Evolutionary conservation across 2,797 vertebrate genomes (phyloP).

Genomic region (Coilia nasus): DNA sequence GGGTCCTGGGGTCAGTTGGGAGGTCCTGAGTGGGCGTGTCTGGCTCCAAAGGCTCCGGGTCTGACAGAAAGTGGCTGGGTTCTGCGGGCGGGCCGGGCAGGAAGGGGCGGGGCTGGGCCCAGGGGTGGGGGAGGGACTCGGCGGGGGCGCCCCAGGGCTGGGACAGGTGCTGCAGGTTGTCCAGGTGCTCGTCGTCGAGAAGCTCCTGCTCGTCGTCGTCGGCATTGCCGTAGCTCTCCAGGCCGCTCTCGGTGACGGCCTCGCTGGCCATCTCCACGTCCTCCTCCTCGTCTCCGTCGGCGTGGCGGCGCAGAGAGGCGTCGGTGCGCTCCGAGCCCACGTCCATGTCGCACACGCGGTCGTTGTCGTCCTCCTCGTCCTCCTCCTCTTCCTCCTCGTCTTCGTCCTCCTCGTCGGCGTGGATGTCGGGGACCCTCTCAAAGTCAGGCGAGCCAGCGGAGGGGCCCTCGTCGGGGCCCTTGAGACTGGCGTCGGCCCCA

Average conservation of each 20-base stretch:
- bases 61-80: conserved; percentile 59
- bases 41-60: conserved; percentile 9
- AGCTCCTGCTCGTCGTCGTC: conserved; percentile 66
- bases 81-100: conserved; percentile 57
- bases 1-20: background rate
- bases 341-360: conserved; percentile 79
- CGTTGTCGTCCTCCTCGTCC: conserved; percentile 62
- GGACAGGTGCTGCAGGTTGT: conserved; percentile 75
- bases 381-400: conserved; percentile 59
- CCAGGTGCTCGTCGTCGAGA: conserved; percentile 77
- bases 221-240: conserved; percentile 76
- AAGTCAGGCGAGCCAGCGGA: conserved; percentile 78
- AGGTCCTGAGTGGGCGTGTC: background rate
- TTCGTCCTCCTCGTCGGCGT: conserved; percentile 67
- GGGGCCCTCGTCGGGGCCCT: conserved; percentile 76
- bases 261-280: conserved; percentile 80
- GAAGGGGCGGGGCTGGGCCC: background rate
- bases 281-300: conserved; percentile 68
- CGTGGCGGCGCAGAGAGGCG: conserved; percentile 60
- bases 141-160: conserved; percentile 40
- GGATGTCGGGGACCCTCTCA: conserved; percentile 77
- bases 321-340: conserved; percentile 74
- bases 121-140: background rate
- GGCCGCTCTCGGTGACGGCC: conserved; percentile 74
- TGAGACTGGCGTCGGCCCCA: conserved; percentile 77